A percentile compares a stretch with the other conserved stretches of the same genome.
phyloP scores from a whole-genome alignment of 2,888 invertebrate species.

The Venusia cambrica region DNA sequence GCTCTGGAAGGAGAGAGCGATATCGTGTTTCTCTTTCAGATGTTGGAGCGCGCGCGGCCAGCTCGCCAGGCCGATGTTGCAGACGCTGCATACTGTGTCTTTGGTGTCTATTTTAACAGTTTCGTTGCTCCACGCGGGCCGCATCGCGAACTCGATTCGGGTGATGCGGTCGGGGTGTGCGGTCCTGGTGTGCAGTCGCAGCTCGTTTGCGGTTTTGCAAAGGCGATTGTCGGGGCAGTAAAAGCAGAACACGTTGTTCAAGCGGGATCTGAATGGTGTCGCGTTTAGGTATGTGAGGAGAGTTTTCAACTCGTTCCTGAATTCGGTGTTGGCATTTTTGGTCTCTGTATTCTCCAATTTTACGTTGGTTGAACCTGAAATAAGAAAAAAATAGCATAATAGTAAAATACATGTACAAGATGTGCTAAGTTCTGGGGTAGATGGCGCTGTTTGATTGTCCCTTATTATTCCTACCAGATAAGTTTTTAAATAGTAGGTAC shows the following conservation, averaged over 20 bases:
- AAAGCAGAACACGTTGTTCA: constrained; percentile 43
- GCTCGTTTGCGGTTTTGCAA: constrained; percentile 42
- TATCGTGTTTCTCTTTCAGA: constrained; percentile 38
- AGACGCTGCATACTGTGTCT: constrained; percentile 37
- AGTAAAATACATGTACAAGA: too few relatives aligned
- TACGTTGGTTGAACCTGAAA: constrained; percentile 12
- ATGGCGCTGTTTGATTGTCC: too few relatives aligned
- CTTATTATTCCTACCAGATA: too few relatives aligned
- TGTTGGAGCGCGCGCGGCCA: constrained; percentile 59
- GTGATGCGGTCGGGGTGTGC: constrained; percentile 37
- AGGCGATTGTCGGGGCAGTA: constrained; percentile 45
- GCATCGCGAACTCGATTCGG: constrained; percentile 43
- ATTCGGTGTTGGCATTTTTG: constrained; percentile 22
- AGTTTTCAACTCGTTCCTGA: constrained; percentile 46
- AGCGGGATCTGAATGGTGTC: constrained; percentile 47
- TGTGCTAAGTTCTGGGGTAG: too few relatives aligned
- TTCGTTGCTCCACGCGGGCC: constrained; percentile 52
- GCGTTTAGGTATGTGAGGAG: constrained; percentile 53
- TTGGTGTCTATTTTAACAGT: constrained; percentile 53
- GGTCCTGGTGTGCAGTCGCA: constrained; percentile 43
- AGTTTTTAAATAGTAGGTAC: too few relatives aligned
- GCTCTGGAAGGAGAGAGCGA: constrained; percentile 43
- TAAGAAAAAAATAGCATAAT: not conserved
- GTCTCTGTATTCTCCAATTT: not conserved
- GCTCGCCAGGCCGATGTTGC: constrained; percentile 23